Evolutionary conservation across 2,797 vertebrate genomes (phyloP).

Genomic region (Thunnus albacares): DNA sequence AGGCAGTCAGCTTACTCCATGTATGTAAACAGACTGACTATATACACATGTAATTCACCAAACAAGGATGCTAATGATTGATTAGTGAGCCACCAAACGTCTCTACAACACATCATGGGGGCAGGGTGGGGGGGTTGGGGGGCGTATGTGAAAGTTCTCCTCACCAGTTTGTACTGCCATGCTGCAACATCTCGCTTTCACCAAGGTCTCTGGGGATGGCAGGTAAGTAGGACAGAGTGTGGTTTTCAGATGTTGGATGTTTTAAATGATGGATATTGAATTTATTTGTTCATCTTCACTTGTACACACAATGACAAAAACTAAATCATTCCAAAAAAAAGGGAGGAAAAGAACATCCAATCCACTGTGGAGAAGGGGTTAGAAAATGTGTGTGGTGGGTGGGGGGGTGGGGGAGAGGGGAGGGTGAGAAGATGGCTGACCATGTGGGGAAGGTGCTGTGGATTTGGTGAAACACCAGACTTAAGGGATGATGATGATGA

Average conservation of each 20-base stretch:
- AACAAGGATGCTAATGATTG: constrained; percentile 10
- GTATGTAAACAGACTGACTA: not conserved
- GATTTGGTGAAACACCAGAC: constrained; percentile 10
- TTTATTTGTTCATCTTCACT: constrained; percentile 35
- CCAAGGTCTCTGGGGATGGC: constrained; percentile 87
- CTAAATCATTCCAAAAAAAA: constrained; percentile 44
- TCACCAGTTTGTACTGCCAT: constrained; percentile 87
- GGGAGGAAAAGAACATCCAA: constrained; percentile 23
- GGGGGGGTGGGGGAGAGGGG: not conserved
- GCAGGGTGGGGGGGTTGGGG: constrained; percentile 28
- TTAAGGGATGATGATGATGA: not conserved
- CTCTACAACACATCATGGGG: constrained; percentile 59
- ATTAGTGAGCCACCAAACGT: constrained; percentile 48
- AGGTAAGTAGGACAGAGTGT: constrained; percentile 86
- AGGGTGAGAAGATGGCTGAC: constrained; percentile 29
- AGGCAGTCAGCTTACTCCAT: not conserved
- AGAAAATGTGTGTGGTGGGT: not conserved
- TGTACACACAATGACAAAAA: constrained; percentile 66
- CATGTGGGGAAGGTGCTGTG: constrained; percentile 15
- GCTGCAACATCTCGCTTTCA: constrained; percentile 88
- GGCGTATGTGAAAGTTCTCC: constrained; percentile 79
- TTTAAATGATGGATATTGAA: constrained; percentile 51
- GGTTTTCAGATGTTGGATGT: constrained; percentile 66
- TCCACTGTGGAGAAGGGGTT: constrained; percentile 18
- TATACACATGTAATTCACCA: constrained; percentile 1